Percentiles rank a stretch among this genome's conserved stretches.
Evolutionary conservation across 2,797 vertebrate genomes (phyloP).

Genomic region (Cossypha heuglini): DNA sequence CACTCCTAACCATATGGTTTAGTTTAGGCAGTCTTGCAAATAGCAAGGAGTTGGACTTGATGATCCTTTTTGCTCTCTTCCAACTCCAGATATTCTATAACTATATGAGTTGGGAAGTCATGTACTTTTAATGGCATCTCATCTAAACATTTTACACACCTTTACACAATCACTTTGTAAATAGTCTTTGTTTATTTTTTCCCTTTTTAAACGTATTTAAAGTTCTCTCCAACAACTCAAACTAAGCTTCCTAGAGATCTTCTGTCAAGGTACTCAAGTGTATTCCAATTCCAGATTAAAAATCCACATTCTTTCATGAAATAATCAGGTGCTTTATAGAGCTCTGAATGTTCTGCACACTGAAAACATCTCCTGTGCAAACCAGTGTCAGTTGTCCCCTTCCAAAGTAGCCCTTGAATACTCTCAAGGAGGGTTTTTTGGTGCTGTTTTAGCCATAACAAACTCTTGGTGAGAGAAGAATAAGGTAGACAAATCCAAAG

Average conservation of each 20-base stretch:
- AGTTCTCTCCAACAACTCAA: background rate
- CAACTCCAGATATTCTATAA: background rate
- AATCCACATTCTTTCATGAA: background rate
- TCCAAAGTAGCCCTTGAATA: background rate
- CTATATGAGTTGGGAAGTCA: background rate
- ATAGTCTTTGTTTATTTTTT: background rate
- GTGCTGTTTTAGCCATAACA: background rate
- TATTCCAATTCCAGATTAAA: background rate
- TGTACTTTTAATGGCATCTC: background rate
- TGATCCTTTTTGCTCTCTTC: background rate
- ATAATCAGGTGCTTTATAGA: background rate
- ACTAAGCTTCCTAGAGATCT: background rate
- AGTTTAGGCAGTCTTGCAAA: background rate
- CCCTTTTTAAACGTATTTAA: fast-evolving
- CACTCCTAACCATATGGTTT: background rate
- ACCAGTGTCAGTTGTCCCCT: background rate
- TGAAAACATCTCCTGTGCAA: background rate
- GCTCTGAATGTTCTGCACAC: background rate
- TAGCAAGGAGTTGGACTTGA: background rate
- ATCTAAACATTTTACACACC: background rate
- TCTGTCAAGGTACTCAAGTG: background rate
- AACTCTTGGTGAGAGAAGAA: background rate
- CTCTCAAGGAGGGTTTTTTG: fast-evolving
- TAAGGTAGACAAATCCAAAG: background rate
- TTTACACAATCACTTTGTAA: background rate